Percentiles rank a stretch among this genome's conserved stretches.
phyloP scores from a whole-genome alignment of 2,888 invertebrate genomes.

The Sipunculus nudus region DNA sequence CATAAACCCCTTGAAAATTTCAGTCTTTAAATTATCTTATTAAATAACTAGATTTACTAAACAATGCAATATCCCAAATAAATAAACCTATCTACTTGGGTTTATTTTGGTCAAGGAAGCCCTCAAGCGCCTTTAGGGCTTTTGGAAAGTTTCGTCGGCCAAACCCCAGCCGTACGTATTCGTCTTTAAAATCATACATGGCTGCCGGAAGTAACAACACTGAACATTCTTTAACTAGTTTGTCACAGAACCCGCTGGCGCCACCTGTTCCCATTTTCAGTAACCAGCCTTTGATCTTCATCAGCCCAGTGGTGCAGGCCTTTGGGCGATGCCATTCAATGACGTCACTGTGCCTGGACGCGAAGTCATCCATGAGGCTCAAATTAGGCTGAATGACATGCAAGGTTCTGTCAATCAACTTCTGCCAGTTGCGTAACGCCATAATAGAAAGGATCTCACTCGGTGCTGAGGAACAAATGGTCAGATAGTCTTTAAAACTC shows the following conservation, averaged over 20 bases:
- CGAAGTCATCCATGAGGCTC: conserved; percentile 22
- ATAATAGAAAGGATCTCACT: conserved; percentile 35
- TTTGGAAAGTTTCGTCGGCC: conserved; percentile 18
- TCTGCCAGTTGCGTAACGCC: conserved; percentile 22
- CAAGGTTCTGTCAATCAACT: conserved; percentile 15
- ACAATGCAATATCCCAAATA: too few relatives aligned
- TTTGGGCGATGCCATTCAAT: conserved; percentile 43
- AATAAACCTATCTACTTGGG: too few relatives aligned
- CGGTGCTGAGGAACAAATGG: conserved; percentile 32
- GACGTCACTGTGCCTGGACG: conserved; percentile 18
- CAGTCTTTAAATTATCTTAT: too few relatives aligned
- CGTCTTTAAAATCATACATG: conserved; percentile 24
- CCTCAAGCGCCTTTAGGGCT: not conserved
- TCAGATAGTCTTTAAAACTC: conserved; percentile 34
- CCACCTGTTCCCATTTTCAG: conserved; percentile 11
- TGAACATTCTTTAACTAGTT: conserved; percentile 9
- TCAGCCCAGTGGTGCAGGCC: conserved; percentile 44
- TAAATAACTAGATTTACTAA: too few relatives aligned
- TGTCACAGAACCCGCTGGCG: conserved; percentile 18
- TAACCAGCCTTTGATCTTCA: conserved; percentile 41
- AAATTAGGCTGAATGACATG: conserved; percentile 25
- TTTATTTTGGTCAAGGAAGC: not conserved
- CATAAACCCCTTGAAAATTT: too few relatives aligned
- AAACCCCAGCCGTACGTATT: conserved; percentile 30
- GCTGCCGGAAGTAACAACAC: conserved; percentile 24